phyloP scores from a whole-genome alignment of 35 echinoderm and acorn worm species.

The Diadema setosum region DNA sequence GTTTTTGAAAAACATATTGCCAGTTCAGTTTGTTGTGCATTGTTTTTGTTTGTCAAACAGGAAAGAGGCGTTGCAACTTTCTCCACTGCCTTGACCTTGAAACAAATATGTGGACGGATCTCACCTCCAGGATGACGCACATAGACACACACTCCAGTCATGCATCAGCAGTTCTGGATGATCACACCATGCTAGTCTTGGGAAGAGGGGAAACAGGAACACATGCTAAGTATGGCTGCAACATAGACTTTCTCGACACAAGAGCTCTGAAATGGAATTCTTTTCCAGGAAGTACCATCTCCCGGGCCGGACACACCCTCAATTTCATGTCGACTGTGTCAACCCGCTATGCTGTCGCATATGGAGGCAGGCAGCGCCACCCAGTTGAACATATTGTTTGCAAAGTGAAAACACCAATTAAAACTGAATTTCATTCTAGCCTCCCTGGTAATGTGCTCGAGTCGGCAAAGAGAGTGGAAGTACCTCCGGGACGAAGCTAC shows the following conservation, averaged over 20 bases:
- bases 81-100: constrained; percentile 32
- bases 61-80: constrained; percentile 56
- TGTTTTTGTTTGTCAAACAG: not conserved
- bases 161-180: constrained; percentile 20
- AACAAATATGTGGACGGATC: constrained; percentile 9
- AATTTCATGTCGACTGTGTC: constrained; percentile 19
- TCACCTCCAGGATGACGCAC: constrained; percentile 1
- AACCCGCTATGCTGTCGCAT: constrained; percentile 21
- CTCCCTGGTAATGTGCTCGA: not conserved
- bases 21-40: no score
- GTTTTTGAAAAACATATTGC: no score
- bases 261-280: constrained; percentile 27
- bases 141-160: constrained; percentile 53
- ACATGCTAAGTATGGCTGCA: constrained; percentile 56
- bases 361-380: constrained; percentile 37
- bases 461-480: not conserved
- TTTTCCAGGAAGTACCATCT: constrained; percentile 41
- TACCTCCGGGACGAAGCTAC: constrained; percentile 29
- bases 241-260: constrained; percentile 38
- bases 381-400: constrained; percentile 35
- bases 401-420: not conserved
- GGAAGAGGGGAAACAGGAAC: constrained; percentile 49
- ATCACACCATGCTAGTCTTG: constrained; percentile 13
- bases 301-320: constrained; percentile 31
- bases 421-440: not conserved